Evolutionary conservation across 1,140 invertebrate species (phyloP).

Genomic region (Neodiprion pinetum): DNA sequence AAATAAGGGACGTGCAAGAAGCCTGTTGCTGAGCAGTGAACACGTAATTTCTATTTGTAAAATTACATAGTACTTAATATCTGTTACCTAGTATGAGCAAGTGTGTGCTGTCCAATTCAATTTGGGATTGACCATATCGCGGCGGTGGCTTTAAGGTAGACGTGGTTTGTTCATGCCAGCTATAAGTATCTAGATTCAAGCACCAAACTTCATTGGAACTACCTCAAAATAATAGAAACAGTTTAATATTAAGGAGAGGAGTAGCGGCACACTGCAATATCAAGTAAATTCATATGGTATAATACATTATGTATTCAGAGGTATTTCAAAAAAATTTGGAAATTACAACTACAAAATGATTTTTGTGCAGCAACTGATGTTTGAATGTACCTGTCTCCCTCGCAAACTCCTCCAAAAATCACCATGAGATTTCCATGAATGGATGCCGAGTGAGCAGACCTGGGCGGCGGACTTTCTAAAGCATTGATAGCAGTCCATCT

Average conservation of each 20-base stretch:
- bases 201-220: slow-evolving; percentile 91
- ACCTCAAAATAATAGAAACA: slow-evolving; percentile 32
- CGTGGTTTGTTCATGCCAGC: slow-evolving; percentile 79
- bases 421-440: slow-evolving; percentile 89
- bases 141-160: slow-evolving; percentile 76
- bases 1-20: too few species aligned
- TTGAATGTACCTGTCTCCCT: slow-evolving; percentile 43
- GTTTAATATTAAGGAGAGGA: neutral
- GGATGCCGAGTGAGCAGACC: slow-evolving; percentile 92
- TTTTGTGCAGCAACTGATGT: neutral
- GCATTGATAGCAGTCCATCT: slow-evolving; percentile 81
- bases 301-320: too few species aligned
- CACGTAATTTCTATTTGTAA: slow-evolving; percentile 25
- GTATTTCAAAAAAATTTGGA: slow-evolving; percentile 6
- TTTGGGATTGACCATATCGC: slow-evolving; percentile 91
- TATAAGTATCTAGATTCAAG: slow-evolving; percentile 78
- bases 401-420: slow-evolving; percentile 82
- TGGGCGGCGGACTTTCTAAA: slow-evolving; percentile 73
- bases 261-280: slow-evolving; percentile 22
- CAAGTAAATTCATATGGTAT: slow-evolving; percentile 58
- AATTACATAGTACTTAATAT: slow-evolving; percentile 61
- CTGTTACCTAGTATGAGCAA: slow-evolving; percentile 74
- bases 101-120: slow-evolving; percentile 73
- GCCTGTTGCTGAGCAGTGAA: too few species aligned
- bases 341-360: too few species aligned